Base-by-base conservation (phyloP, 2,797 vertebrate species). In the Pterois miles region DNA sequence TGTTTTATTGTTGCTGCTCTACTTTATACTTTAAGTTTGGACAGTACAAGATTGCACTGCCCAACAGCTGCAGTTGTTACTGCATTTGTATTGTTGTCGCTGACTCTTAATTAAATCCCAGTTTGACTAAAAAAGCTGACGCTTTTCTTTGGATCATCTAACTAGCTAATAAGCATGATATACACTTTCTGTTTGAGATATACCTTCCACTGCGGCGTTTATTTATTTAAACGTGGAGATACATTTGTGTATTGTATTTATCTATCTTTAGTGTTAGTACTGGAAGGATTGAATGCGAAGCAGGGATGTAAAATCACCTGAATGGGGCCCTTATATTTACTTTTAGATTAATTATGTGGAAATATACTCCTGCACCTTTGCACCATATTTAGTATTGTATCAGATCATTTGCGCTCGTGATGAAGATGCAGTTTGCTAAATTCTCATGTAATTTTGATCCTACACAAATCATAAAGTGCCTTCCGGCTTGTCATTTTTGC, bases 391-490 rank as follows among this genome's bases (percentile, higher is more conserved):
- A 82, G 79, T 65, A 71, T 69, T 65, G 27, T 43, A 73, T 72
- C 6, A 40, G 48, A 62, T 77, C 65, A 31, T 71, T 66, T 86
- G 68, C 71, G 40, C 43, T 76, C 62, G 50, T 66, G 78, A 69
- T 60, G 48, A 75, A 72, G 65, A 75, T 40, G 67, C 69, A 70
- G 53, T 79, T 71, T 65, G 68, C 77, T 82, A 83, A 82, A 89
- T 85, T 88, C 67, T 59, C 36, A 68, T 84, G 82, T 59, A 16
- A 79, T 86, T 84, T 67, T 83, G 80, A 91, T 74, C 73, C 65
- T 70, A 85, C 73, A 85, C 62, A 81, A 80, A 80, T 89, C 87
- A 93, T 91, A 36, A 94, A 95, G 93, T 94, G 93, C 94, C 94
- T 95, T 94, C 87, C 48, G 89, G 93, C 94, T 91, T 82, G 73